A percentile compares a stretch with the other conserved stretches of the same genome.
Evolutionary conservation across 2,797 vertebrate species (phyloP).

Genomic region (Phataginus tetradactyla): DNA sequence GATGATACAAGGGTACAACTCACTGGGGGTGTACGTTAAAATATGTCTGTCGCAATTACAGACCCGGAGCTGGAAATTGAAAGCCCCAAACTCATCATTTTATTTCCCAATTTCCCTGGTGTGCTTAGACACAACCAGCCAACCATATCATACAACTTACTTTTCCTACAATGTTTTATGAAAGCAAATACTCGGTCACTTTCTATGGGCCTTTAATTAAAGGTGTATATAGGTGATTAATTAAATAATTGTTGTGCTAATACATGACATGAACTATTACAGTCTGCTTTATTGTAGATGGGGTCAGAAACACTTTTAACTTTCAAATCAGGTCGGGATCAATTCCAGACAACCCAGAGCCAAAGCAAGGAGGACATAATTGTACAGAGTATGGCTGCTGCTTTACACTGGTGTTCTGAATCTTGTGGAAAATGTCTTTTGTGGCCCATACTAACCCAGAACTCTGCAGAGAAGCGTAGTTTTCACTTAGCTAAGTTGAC

Average conservation of each 20-base stretch:
- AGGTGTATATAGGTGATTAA: background rate
- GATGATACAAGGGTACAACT: background rate
- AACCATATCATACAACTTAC: background rate
- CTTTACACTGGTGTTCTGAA: background rate
- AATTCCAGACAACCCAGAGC: background rate
- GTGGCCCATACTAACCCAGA: background rate
- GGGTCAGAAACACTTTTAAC: background rate
- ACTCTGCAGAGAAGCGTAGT: background rate
- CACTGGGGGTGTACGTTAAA: background rate
- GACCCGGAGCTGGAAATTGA: background rate
- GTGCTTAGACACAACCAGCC: background rate
- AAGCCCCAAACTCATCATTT: background rate
- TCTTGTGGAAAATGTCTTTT: background rate
- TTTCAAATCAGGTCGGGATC: background rate
- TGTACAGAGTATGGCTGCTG: background rate
- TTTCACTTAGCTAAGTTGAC: background rate
- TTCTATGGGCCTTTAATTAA: background rate
- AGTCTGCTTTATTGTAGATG: background rate
- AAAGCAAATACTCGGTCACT: background rate
- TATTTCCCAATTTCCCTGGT: background rate
- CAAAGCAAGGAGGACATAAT: background rate
- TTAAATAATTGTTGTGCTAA: background rate
- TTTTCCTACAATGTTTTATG: background rate
- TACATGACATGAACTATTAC: background rate
- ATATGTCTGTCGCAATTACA: background rate